Conservation (phyloP, 2,888 invertebrate genomes). For the Dyspetes luteomarginatus region DNA sequence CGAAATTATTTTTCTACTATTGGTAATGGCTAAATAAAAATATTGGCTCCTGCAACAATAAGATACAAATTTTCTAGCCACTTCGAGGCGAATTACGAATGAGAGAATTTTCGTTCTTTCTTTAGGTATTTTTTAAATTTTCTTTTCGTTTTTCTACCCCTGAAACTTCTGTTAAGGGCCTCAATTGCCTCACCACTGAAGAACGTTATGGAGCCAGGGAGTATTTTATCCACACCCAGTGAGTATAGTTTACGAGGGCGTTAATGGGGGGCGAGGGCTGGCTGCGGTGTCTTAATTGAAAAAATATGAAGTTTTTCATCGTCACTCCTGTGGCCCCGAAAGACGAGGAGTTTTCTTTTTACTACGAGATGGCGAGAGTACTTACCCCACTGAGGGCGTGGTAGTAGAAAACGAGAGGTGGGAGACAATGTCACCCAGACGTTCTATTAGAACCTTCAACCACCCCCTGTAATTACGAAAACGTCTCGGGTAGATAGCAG, state of each 20-base stretch:
- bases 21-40: no score
- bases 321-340: slow-evolving; percentile 15
- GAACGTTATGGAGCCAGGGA: slow-evolving; percentile 16
- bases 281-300: slow-evolving; percentile 80
- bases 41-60: no score
- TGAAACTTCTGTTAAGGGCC: slow-evolving; percentile 44
- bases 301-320: slow-evolving; percentile 81
- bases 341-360: slow-evolving; percentile 8
- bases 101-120: neutral
- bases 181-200: slow-evolving; percentile 40
- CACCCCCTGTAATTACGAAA: slow-evolving; percentile 55
- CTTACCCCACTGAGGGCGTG: slow-evolving; percentile 47
- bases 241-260: slow-evolving; percentile 74
- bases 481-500: slow-evolving; percentile 56
- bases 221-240: slow-evolving; percentile 26
- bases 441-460: slow-evolving; percentile 31
- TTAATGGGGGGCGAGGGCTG: slow-evolving; percentile 76
- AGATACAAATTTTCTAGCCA: neutral
- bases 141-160: slow-evolving; percentile 9
- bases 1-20: no score
- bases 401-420: slow-evolving; percentile 18
- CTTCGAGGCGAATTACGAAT: slow-evolving; percentile 20
- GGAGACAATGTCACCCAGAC: slow-evolving; percentile 45
- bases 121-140: slow-evolving; percentile 11
- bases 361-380: slow-evolving; percentile 54